These are phyloP conservation scores for Hephaestus fuliginosus DNA, from an alignment of 2,797 vertebrate species.

Conservation along the genomic window DNA sequence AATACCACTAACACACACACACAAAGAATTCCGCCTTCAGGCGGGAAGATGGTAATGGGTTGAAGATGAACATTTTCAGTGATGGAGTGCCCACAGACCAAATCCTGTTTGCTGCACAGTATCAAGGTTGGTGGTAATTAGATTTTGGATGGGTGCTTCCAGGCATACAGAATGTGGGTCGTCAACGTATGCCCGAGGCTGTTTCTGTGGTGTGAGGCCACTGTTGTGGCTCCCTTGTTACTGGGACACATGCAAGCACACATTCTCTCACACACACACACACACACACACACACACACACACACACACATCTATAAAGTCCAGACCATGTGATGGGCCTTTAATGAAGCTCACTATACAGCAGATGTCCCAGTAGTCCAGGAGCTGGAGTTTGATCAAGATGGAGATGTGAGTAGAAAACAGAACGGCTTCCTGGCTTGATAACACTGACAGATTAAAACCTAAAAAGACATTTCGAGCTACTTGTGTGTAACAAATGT, in stretches of 20 bases:
- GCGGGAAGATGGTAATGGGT: slow-evolving; percentile 32
- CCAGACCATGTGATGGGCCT: slow-evolving; percentile 27
- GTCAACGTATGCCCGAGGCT: slow-evolving; percentile 58
- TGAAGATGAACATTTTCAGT: slow-evolving; percentile 45
- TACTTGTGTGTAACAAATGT: slow-evolving; percentile 28
- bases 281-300: slow-evolving; percentile 13
- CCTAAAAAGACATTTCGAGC: slow-evolving; percentile 10
- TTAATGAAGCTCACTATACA: slow-evolving; percentile 47
- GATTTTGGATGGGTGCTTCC: slow-evolving; percentile 60
- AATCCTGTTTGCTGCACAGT: slow-evolving; percentile 45
- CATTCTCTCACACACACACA: slow-evolving; percentile 2
- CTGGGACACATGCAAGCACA: slow-evolving; percentile 21
- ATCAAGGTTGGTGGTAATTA: slow-evolving; percentile 58
- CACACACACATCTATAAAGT: slow-evolving; percentile 5
- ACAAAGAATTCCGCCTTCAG: background rate
- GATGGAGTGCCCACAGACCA: slow-evolving; percentile 48
- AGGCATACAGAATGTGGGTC: slow-evolving; percentile 56
- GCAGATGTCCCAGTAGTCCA: slow-evolving; percentile 19
- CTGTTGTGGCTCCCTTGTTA: slow-evolving; percentile 58
- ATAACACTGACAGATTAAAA: slow-evolving; percentile 30
- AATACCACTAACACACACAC: background rate
- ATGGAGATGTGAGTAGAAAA: slow-evolving; percentile 13
- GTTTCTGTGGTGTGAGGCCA: slow-evolving; percentile 44
- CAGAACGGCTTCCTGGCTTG: slow-evolving; percentile 31
- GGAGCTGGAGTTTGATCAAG: slow-evolving; percentile 26